Base-by-base conservation (phyloP, 1,140 invertebrate species). In the Dysdera silvatica region DNA sequence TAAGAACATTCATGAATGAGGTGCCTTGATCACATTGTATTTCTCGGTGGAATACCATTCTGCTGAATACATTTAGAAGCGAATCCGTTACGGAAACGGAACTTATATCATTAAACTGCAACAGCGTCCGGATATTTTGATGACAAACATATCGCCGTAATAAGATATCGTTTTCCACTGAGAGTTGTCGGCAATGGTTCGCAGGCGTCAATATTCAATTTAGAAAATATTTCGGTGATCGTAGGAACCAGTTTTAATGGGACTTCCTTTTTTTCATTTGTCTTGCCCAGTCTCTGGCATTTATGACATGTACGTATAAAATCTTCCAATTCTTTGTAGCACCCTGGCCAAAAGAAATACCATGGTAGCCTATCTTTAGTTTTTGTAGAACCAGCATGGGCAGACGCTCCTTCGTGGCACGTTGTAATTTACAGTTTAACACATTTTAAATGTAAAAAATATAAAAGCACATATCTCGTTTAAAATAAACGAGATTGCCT, bases 141-240 rank as follows among this genome's bases (percentile, higher is more conserved):
- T 24, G 54, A 7, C 35, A 55, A 2, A 28, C 53, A 41, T n/a
- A 55, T 40, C 16, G 53, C 35, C 2, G 35, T 55, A 14, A 55
- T 28, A 2, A 55, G 7, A 18, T 57, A 45, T 24, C 37, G 7
- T 20, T 32, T 29, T 16, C 26, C 26, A 2, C 23, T 57, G 12
- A 1, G 0, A 8, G 16, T 0, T 6, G 4, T 1, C 12, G 40
- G 54, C 0, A 45, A 12, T 4, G 54, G 37, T 7, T 41, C 40
- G 2, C 7, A 10, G 18, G 54, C 12, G 53, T 56, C 26, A n/a
- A 51, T 41, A 40, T 40, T 64, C 69, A 59, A 63, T 65, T 35
- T 65, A 18, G 40, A 43, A 45, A 43, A 43, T n/a, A 45, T n/a
- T 43, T 43, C n/a, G 18, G 10, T 12, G 12, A 48, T 48, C 1